A percentile compares a stretch with the other conserved stretches of the same genome.
Evolutionary conservation across 2,113 vertebrate species (phyloP).

Genomic region (Vanacampus margaritifer): DNA sequence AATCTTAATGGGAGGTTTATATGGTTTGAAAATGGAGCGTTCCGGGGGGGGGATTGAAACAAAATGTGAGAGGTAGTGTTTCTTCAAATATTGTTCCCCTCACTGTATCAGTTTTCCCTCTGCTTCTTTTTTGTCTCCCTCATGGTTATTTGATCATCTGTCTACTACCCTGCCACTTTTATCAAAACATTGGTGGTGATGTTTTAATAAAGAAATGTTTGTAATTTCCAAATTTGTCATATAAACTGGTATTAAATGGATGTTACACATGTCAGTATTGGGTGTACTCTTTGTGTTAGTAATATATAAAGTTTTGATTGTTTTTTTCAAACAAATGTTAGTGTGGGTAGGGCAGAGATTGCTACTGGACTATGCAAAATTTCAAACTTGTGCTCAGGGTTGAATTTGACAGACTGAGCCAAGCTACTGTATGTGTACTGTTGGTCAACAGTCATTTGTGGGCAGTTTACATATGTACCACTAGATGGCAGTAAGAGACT

Average conservation of each 20-base stretch:
- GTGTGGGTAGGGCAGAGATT: background rate
- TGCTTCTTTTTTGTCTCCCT: conserved; percentile 25
- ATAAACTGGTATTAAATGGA: conserved; percentile 76
- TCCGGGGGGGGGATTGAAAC: conserved; percentile 16
- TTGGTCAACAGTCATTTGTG: background rate
- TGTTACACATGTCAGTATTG: conserved; percentile 49
- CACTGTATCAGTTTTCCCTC: conserved; percentile 44
- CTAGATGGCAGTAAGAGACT: conserved; percentile 41
- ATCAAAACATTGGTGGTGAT: conserved; percentile 56
- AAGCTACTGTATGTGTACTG: too few relatives aligned
- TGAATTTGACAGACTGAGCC: too few relatives aligned
- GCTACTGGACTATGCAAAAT: background rate
- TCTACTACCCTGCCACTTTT: conserved; percentile 56
- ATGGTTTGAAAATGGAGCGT: conserved; percentile 35
- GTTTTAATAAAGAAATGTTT: conserved; percentile 68
- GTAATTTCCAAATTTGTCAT: conserved; percentile 75
- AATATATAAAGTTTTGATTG: background rate
- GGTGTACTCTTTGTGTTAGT: background rate
- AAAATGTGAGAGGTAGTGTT: conserved; percentile 42
- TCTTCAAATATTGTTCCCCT: conserved; percentile 31
- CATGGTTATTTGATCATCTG: conserved; percentile 41
- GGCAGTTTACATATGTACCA: background rate
- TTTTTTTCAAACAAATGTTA: background rate
- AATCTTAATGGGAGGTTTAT: conserved; percentile 42
- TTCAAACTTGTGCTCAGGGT: background rate